phyloP scores from a whole-genome alignment of 1,140 invertebrate genomes.

The Oppia nitens region DNA sequence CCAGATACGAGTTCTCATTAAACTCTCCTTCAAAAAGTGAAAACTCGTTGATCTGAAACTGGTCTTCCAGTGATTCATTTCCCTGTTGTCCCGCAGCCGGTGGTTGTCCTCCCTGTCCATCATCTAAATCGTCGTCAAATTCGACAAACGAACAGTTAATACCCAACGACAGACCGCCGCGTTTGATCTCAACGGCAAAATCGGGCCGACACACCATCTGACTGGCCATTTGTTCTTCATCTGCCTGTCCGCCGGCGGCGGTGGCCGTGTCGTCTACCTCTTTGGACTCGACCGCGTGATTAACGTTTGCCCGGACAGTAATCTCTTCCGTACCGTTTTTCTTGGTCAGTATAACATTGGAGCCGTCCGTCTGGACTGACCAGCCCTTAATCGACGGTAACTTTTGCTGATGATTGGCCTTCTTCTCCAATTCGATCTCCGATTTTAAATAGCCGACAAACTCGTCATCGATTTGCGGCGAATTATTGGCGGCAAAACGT shows the following conservation, averaged over 20 bases:
- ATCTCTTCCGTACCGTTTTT: slow-evolving; percentile 59
- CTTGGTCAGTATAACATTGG: slow-evolving; percentile 57
- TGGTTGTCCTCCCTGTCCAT: slow-evolving; percentile 36
- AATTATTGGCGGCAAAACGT: neutral
- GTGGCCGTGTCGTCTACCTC: slow-evolving; percentile 53
- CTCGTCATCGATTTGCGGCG: neutral
- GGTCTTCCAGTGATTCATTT: slow-evolving; percentile 21
- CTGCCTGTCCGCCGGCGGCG: slow-evolving; percentile 39
- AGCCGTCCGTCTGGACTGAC: slow-evolving; percentile 48
- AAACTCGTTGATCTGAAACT: slow-evolving; percentile 71
- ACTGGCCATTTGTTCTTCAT: slow-evolving; percentile 1
- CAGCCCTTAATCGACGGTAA: slow-evolving; percentile 55
- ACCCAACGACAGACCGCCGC: slow-evolving; percentile 46
- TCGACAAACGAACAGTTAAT: slow-evolving; percentile 62
- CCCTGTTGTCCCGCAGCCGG: slow-evolving; percentile 46
- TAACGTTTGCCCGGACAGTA: slow-evolving; percentile 62
- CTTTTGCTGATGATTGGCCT: neutral
- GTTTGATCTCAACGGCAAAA: slow-evolving; percentile 62
- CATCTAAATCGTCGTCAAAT: slow-evolving; percentile 33
- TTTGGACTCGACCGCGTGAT: slow-evolving; percentile 69
- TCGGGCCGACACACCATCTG: slow-evolving; percentile 41
- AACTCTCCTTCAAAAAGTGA: slow-evolving; percentile 63
- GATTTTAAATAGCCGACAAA: neutral
- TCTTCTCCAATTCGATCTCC: slow-evolving; percentile 7
- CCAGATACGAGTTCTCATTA: slow-evolving; percentile 62